These are phyloP conservation scores for Antechinus stuartii DNA, from an alignment of 2,113 vertebrate genomes.

Conservation along the genomic window DNA sequence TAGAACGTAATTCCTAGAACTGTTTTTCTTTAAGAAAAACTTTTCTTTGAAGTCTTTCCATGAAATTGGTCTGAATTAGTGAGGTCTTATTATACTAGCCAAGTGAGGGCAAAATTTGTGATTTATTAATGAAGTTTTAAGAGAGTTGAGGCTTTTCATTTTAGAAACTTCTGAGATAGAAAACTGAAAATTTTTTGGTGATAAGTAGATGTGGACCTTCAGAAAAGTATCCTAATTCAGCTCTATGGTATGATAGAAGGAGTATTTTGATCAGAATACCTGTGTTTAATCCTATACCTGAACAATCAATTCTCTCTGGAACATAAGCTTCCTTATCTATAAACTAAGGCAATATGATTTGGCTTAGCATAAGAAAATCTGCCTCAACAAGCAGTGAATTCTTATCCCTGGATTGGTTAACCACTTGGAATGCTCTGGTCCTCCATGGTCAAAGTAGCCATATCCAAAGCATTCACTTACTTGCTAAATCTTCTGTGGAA, in stretches of 20 bases:
- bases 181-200: not conserved
- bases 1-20: not conserved
- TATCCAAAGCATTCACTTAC: not conserved
- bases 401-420: not conserved
- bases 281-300: not conserved
- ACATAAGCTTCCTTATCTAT: not conserved
- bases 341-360: not conserved
- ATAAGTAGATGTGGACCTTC: not conserved
- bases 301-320: not conserved
- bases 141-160: not conserved
- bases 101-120: not conserved
- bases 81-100: not conserved
- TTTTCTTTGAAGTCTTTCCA: not conserved
- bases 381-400: not conserved
- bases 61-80: not conserved
- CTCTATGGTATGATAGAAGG: not conserved
- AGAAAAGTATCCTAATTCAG: not conserved
- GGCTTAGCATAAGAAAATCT: not conserved
- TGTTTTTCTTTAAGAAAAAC: not conserved
- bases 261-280: not conserved
- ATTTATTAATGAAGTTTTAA: not conserved
- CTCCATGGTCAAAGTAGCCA: not conserved
- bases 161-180: not conserved
- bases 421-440: not conserved
- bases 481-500: not conserved